Percentiles rank a stretch among this genome's conserved stretches.
Conservation (phyloP, 2,888 invertebrate genomes). For the Aspidapion aeneum region DNA sequence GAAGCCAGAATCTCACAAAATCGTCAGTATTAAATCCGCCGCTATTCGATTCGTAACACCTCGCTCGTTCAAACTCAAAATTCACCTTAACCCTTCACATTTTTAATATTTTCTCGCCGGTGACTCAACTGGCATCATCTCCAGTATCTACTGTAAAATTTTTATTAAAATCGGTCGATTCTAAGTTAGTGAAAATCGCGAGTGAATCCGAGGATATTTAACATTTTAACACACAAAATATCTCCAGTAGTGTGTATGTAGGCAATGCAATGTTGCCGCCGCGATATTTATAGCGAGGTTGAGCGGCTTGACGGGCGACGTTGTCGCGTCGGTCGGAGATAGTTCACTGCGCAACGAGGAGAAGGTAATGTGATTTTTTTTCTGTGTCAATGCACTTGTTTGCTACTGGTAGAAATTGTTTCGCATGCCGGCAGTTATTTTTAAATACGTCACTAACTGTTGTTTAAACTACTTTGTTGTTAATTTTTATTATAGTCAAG, state of each 20-base stretch:
- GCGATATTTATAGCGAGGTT: constrained; percentile 6
- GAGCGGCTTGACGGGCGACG: constrained; percentile 20
- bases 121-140: constrained; percentile 21
- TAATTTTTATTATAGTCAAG: neutral
- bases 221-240: constrained; percentile 34
- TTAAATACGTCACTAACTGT: neutral
- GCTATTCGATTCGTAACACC: constrained; percentile 36
- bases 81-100: constrained; percentile 29
- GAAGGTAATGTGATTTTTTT: constrained; percentile 38
- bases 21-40: constrained; percentile 33
- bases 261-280: constrained; percentile 42
- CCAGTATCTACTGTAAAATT: constrained; percentile 33
- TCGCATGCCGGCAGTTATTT: neutral
- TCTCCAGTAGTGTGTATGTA: constrained; percentile 37
- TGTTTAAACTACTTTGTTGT: neutral
- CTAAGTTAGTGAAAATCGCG: constrained; percentile 31
- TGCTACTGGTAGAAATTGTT: constrained; percentile 3
- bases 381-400: constrained; percentile 38
- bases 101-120: constrained; percentile 32
- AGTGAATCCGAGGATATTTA: constrained; percentile 40
- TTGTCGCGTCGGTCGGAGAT: constrained; percentile 35
- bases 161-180: constrained; percentile 32
- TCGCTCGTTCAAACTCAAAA: constrained; percentile 29
- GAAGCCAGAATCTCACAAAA: constrained; percentile 36
- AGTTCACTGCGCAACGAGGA: constrained; percentile 42